Evolutionary conservation across 2,113 vertebrate genomes (phyloP).

Genomic region (Gymnogyps californianus): DNA sequence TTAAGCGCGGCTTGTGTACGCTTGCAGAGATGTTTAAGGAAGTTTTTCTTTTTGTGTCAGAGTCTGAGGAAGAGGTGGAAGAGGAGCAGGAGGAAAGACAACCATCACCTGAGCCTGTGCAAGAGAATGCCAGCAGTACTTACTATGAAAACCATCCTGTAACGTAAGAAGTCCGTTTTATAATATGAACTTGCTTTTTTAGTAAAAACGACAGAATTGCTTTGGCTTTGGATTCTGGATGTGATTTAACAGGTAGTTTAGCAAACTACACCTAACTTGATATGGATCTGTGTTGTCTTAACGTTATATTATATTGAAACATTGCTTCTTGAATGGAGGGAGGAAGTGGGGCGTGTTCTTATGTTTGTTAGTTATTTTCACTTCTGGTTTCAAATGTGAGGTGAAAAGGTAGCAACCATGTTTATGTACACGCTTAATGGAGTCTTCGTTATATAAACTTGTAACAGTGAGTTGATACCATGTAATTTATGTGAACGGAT

Average conservation of each 20-base stretch:
- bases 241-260: neutral
- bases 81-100: slow-evolving; percentile 91
- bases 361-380: neutral
- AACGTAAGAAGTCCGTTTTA: slow-evolving; percentile 71
- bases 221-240: neutral
- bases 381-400: neutral
- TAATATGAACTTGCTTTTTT: neutral
- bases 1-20: fast-evolving
- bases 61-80: slow-evolving; percentile 95
- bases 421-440: neutral
- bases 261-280: neutral
- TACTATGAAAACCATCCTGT: slow-evolving; percentile 91
- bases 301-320: neutral
- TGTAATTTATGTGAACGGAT: neutral
- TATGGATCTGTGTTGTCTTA: neutral
- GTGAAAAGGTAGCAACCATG: neutral
- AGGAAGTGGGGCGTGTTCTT: neutral
- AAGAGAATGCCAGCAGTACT: slow-evolving; percentile 85
- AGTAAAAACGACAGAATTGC: neutral
- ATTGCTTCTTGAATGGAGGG: neutral
- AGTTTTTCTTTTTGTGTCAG: slow-evolving; percentile 64
- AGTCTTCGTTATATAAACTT: neutral
- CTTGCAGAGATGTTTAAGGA: neutral
- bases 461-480: fast-evolving
- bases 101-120: slow-evolving; percentile 87